These are phyloP conservation scores for Seira ritae DNA, from an alignment of 2,888 invertebrate species.

Conservation along the genomic window DNA sequence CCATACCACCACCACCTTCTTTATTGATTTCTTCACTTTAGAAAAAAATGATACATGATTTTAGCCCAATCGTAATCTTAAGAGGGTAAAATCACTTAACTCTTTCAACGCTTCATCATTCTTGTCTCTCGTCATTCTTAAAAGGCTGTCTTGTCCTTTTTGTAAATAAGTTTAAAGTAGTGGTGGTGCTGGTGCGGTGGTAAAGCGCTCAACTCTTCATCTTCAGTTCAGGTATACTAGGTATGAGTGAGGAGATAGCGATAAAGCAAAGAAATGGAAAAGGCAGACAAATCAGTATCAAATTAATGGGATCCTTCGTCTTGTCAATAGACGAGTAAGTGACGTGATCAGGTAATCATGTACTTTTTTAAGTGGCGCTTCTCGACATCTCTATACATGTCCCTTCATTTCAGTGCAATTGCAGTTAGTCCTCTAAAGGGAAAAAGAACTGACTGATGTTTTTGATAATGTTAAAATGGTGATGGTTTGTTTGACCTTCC, in stretches of 20 bases:
- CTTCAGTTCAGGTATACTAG: background rate
- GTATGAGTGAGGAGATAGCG: constrained; percentile 32
- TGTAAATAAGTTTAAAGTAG: constrained; percentile 23
- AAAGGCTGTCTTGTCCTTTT: constrained; percentile 56
- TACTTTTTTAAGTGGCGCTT: constrained; percentile 15
- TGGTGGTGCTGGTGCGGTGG: background rate
- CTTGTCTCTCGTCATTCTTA: constrained; percentile 49
- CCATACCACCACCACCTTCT: background rate
- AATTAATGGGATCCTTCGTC: constrained; percentile 61
- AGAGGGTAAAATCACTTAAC: constrained; percentile 58
- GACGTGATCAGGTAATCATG: constrained; percentile 58
- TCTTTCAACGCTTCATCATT: constrained; percentile 42
- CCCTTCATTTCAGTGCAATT: background rate
- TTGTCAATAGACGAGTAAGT: constrained; percentile 50
- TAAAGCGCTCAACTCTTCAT: background rate
- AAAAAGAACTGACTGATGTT: background rate
- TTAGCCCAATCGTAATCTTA: background rate
- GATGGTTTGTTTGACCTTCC: constrained; percentile 52
- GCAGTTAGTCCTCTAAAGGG: background rate
- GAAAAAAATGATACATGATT: too few species aligned
- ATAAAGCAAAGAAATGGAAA: background rate
- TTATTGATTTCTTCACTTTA: background rate
- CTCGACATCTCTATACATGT: background rate
- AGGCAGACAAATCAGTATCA: constrained; percentile 63
- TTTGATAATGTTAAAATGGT: constrained; percentile 9